Evolutionary conservation across 2,113 vertebrate genomes (phyloP), one percentile per base, ranked within the genome.

Genomic region (Phaethon lepturus): DNA sequence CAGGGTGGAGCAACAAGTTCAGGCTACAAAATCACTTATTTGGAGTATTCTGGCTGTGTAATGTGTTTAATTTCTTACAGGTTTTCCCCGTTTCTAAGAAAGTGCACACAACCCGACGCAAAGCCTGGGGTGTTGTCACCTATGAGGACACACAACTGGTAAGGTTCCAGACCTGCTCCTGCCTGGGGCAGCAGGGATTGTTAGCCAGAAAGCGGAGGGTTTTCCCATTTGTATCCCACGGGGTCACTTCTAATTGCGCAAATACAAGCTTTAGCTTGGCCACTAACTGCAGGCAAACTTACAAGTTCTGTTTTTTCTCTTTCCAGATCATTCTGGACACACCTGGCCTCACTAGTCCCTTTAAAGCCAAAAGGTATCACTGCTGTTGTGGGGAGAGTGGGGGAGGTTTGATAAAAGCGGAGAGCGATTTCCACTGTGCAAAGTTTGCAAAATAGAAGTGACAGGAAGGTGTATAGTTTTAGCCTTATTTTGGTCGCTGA

Each of bases 81-180:
- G 98, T 99, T 55, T 99, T 99, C 97, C 99, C 99, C 0, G 99
- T 99, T 23, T 99, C 99, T 40, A 98, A 95, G 95, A 99, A 99
- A 95, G 99, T 99, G 1, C 99, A 99, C 86, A 99, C 99, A 2
- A 99, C 99, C 3, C 98, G 99, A 4, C 98, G 98, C 56, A 98
- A 98, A 71, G 98, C 99, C 58, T 58, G 96, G 11, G 99, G 99
- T 0, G 98, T 99, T 22, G 47, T 99, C 66, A 99, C 99, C 0
- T 98, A 98, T 1, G 86, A 98, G 8, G 98, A 99, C 47, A 99
- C 99, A 0, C 99, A 99, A 75, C 98, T 99, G 97, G 99, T 99
- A 83, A 64, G 98, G 71, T 20, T 24, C 35, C 62, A 17, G 12
- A 10, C 12, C 2, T 16, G 11, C 31, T 60, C 6, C 0, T 18